phyloP scores from a whole-genome alignment of 1,140 invertebrate genomes.

The Myzus persicae region DNA sequence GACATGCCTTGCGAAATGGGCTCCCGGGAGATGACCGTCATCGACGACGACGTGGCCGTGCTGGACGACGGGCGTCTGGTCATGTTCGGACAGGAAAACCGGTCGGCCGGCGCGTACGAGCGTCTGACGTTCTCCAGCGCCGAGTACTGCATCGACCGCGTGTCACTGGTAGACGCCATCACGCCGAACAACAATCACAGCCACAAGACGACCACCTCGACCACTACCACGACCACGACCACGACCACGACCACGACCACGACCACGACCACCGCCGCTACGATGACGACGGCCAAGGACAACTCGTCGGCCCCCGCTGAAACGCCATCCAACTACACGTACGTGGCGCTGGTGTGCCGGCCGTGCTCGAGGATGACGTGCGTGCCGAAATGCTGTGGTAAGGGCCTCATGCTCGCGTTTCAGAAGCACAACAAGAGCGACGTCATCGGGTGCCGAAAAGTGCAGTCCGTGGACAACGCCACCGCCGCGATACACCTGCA shows the following conservation, averaged over 20 bases:
- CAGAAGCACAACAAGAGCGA: neutral
- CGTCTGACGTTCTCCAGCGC: neutral
- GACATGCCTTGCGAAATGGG: neutral
- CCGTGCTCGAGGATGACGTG: conserved; percentile 41
- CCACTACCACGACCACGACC: neutral
- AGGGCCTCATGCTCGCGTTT: neutral
- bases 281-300: too few species aligned
- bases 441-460: neutral
- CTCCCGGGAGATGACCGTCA: conserved; percentile 14
- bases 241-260: too few species aligned
- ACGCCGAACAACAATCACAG: neutral
- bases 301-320: too few species aligned
- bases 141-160: conserved; percentile 57
- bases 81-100: neutral
- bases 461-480: neutral
- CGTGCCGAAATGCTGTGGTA: conserved; percentile 57
- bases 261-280: too few species aligned
- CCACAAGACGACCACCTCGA: neutral
- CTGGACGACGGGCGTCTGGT: conserved; percentile 38
- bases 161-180: conserved; percentile 34
- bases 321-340: neutral
- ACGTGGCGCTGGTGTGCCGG: conserved; percentile 57
- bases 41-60: conserved; percentile 49
- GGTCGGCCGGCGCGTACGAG: neutral
- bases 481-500: neutral